These are phyloP conservation scores for Sphecodes monilicornis DNA, from an alignment of 2,888 invertebrate genomes.

Conservation along the genomic window DNA sequence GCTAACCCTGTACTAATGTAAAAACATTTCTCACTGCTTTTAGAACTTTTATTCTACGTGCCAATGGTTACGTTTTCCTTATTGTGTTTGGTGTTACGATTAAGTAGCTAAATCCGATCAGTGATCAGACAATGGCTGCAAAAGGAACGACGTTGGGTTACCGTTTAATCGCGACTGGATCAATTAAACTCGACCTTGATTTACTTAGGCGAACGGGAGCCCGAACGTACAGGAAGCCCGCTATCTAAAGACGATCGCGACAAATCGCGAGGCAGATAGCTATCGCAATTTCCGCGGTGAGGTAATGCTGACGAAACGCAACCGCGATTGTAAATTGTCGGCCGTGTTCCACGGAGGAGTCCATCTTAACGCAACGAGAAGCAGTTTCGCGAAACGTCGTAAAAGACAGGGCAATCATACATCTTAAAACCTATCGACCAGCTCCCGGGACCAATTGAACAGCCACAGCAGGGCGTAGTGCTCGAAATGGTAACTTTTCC, in stretches of 20 bases:
- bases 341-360: slow-evolving; percentile 8
- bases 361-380: background rate
- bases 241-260: slow-evolving; percentile 60
- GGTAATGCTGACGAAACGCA: slow-evolving; percentile 47
- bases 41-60: too few relatives aligned
- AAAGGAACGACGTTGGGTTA: background rate
- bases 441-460: background rate
- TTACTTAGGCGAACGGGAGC: slow-evolving; percentile 43
- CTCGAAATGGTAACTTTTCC: slow-evolving; percentile 10
- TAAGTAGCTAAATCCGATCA: background rate
- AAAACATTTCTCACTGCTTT: background rate
- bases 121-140: background rate
- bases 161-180: slow-evolving; percentile 47
- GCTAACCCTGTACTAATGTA: too few relatives aligned
- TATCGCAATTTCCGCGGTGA: slow-evolving; percentile 68
- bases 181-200: slow-evolving; percentile 54
- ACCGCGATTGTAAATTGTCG: slow-evolving; percentile 37
- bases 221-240: slow-evolving; percentile 49
- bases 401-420: slow-evolving; percentile 8
- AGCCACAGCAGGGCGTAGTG: background rate
- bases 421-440: background rate
- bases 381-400: slow-evolving; percentile 12
- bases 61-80: too few relatives aligned
- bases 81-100: too few relatives aligned
- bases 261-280: slow-evolving; percentile 59